Percentiles rank a stretch among this genome's conserved stretches.
These are phyloP conservation scores for Gallinago paraguaiae DNA, from an alignment of 2,113 vertebrate genomes.

Conservation along the genomic window DNA sequence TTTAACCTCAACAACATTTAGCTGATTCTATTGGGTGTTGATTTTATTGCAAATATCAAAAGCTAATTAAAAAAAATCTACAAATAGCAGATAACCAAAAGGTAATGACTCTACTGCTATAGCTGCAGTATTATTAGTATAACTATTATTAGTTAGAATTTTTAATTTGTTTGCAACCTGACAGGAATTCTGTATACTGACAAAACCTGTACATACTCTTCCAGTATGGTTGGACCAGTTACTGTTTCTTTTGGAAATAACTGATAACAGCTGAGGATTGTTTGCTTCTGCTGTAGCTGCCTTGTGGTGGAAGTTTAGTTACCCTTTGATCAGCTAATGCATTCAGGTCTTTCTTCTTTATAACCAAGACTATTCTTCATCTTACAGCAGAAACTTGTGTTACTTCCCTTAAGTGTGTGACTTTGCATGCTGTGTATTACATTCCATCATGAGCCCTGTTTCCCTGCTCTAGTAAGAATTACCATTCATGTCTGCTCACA, in stretches of 20 bases:
- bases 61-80: neutral
- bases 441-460: neutral
- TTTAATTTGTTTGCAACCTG: neutral
- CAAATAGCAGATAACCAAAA: neutral
- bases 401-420: neutral
- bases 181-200: neutral
- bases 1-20: neutral
- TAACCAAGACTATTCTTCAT: neutral
- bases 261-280: neutral
- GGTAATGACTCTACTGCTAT: neutral
- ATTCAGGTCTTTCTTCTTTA: neutral
- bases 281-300: neutral
- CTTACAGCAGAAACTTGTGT: neutral
- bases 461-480: neutral
- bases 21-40: neutral
- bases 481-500: neutral
- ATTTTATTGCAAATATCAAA: neutral
- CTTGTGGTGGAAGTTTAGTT: neutral
- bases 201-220: neutral
- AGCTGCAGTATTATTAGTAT: too few relatives aligned
- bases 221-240: neutral
- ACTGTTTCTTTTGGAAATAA: neutral
- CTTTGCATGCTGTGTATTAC: neutral
- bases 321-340: neutral
- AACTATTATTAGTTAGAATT: neutral